Base-by-base conservation (phyloP, 2,113 vertebrate genomes). In the Agapornis roseicollis region DNA sequence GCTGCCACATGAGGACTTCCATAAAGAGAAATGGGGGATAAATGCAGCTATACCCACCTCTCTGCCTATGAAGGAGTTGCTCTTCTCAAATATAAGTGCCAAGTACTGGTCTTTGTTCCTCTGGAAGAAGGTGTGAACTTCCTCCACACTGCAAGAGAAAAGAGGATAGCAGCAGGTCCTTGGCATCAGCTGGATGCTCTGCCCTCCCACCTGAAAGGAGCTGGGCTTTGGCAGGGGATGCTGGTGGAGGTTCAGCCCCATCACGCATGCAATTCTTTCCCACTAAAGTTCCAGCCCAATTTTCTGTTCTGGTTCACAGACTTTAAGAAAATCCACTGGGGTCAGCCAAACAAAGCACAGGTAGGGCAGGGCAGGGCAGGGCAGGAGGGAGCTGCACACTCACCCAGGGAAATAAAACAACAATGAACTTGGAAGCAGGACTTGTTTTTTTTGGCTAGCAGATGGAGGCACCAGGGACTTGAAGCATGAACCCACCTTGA, bases 1-100 rank as follows among this genome's bases (percentile, higher is more conserved):
- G 39, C 41, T 44, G 58, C 50, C 6, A 4, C 56, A 33, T 50
- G 17, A 71, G 27, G 42, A 53, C 17, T 58, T 53, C 65, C 37
- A 24, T 1, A 2, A 29, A 35, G 22, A 49, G 25, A 64, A 47
- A n/a, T 1, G 12, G 31, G 35, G 31, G 39, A 60, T 31, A 37
- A 70, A 50, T 0, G 2, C 22, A 72, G 64, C 56, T n/a, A 9
- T 27, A 71, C 94, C 97, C 96, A 99, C 99, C 99, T 99, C 99
- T 98, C 98, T 97, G 82, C 99, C 99, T 69, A 99, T 53, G 1
- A 98, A 99, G 39, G 99, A 99, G 39, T 87, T 29, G 2, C 94
- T 86, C 3, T 97, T 92, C 90, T 99, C 99, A 5, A 99, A 99
- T 96, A 99, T 98, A 96, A 99, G 92, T 1, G 98, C 98, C 97